A percentile compares a stretch with the other conserved stretches of the same genome.
These are phyloP conservation scores for Nematostella vectensis DNA, from an alignment of 92 coral and sea anemone species.

Conservation along the genomic window DNA sequence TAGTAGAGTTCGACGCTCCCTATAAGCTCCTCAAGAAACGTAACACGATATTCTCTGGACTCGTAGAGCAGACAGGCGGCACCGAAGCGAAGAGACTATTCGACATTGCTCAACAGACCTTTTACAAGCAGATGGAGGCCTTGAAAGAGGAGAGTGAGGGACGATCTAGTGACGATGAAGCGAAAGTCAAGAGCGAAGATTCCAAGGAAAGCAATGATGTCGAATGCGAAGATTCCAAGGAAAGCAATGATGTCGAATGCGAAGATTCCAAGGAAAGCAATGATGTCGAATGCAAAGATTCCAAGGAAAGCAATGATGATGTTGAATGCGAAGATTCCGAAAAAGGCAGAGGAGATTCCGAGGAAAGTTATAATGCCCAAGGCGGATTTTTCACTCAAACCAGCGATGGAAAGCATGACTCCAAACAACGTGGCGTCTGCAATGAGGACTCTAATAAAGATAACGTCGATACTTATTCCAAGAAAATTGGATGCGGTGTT, in stretches of 20 bases:
- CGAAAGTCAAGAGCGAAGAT: neutral
- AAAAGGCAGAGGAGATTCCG: too few relatives aligned
- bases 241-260: neutral
- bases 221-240: neutral
- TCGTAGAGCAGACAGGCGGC: constrained; percentile 72
- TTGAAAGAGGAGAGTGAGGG: constrained; percentile 24
- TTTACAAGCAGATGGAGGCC: constrained; percentile 15
- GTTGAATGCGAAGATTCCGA: neutral
- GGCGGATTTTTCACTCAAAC: too few relatives aligned
- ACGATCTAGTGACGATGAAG: neutral
- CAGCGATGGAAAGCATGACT: too few relatives aligned
- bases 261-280: neutral
- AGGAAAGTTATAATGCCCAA: too few relatives aligned
- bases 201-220: neutral
- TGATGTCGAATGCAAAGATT: neutral
- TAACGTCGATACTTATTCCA: too few relatives aligned
- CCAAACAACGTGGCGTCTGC: too few relatives aligned
- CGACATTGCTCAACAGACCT: constrained; percentile 63
- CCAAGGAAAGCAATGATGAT: neutral
- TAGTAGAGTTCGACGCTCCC: constrained; percentile 53
- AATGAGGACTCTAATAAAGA: too few relatives aligned
- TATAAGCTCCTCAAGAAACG: constrained; percentile 38
- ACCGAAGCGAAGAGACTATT: constrained; percentile 51
- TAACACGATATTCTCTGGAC: constrained; percentile 49
- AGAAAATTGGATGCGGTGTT: too few relatives aligned